phyloP scores from a whole-genome alignment of 2,113 vertebrate genomes.

The Azemiops feae region DNA sequence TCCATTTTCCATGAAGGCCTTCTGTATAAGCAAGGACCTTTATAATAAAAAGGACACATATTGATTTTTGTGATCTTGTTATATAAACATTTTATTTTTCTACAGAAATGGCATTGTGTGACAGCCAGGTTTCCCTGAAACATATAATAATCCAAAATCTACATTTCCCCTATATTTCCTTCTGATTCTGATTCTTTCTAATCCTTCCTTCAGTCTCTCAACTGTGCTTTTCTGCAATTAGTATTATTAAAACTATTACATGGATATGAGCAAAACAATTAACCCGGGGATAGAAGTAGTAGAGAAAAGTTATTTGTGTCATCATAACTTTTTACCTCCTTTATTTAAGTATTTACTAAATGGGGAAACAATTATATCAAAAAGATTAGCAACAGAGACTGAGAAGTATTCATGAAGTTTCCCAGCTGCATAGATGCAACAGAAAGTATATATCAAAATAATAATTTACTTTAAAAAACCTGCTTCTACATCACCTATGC shows the following conservation, averaged over 20 bases:
- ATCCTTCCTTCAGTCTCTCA: background rate
- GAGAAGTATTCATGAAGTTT: background rate
- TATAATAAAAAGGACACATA: constrained; percentile 26
- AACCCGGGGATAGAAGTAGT: background rate
- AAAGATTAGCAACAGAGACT: background rate
- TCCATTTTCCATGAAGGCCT: constrained; percentile 98
- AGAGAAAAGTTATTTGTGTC: background rate
- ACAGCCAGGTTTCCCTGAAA: background rate
- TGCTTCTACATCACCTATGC: background rate
- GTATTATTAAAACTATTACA: background rate
- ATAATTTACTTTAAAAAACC: background rate
- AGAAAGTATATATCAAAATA: background rate
- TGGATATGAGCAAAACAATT: background rate
- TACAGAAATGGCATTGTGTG: background rate
- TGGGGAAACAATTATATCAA: background rate
- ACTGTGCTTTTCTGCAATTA: background rate
- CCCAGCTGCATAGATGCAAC: background rate
- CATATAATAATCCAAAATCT: background rate
- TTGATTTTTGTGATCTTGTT: background rate
- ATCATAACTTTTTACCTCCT: background rate
- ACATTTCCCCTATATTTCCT: background rate
- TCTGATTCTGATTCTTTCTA: background rate
- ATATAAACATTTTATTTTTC: background rate
- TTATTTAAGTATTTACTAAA: background rate
- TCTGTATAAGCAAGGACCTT: constrained; percentile 94